A percentile compares a stretch with the other conserved stretches of the same genome.
Conservation (phyloP, 2,113 vertebrate species). For the Scytalopus superciliaris region DNA sequence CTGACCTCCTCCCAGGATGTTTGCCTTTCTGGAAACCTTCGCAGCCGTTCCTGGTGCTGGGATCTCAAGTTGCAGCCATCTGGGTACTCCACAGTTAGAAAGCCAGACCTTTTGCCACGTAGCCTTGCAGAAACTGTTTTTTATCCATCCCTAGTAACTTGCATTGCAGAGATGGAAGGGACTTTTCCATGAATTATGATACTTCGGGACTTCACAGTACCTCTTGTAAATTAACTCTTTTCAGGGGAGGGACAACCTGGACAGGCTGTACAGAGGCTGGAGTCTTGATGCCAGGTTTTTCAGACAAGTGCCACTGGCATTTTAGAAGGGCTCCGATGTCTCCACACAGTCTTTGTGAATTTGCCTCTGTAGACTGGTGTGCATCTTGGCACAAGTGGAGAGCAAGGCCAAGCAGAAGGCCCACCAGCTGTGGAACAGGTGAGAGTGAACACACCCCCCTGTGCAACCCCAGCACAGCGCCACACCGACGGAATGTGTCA, state of each 20-base stretch:
- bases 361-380: neutral
- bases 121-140: neutral
- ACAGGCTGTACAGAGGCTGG: neutral
- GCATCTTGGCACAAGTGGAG: neutral
- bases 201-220: neutral
- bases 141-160: neutral
- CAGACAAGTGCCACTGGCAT: neutral
- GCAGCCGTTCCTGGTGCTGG: neutral
- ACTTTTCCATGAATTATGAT: neutral
- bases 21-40: neutral
- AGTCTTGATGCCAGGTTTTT: neutral
- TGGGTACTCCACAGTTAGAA: neutral
- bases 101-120: neutral
- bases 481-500: neutral
- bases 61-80: neutral
- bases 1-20: neutral
- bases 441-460: neutral
- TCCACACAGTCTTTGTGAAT: neutral
- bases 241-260: neutral
- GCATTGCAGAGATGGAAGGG: neutral
- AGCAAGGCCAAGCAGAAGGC: neutral
- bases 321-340: neutral
- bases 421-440: neutral
- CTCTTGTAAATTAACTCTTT: neutral
- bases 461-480: neutral